Evolutionary conservation across 2,888 invertebrate genomes (phyloP).

Genomic region (Eilema sororculum): DNA sequence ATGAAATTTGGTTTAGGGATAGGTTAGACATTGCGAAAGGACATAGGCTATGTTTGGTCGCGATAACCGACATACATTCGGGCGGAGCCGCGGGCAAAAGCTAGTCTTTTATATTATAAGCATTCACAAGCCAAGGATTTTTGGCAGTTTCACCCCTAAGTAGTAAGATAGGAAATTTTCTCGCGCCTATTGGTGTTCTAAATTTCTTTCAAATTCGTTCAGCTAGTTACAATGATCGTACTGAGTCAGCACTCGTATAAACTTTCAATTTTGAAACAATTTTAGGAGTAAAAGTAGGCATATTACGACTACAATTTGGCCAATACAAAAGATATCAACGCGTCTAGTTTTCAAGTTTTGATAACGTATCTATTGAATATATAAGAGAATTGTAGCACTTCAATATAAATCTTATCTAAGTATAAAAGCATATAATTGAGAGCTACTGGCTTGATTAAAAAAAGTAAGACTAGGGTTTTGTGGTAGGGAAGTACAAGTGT

Average conservation of each 20-base stretch:
- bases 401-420: neutral
- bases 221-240: neutral
- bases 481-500: neutral
- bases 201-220: neutral
- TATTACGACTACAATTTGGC: neutral
- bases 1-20: no score
- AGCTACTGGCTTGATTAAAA: neutral
- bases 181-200: neutral
- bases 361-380: neutral
- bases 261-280: neutral
- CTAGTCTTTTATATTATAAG: neutral
- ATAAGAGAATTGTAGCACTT: neutral
- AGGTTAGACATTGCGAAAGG: no score
- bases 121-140: neutral
- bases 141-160: neutral
- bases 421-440: neutral
- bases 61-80: no score
- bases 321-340: conserved; percentile 69
- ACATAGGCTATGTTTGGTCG: no score
- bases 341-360: conserved; percentile 22
- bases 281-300: neutral
- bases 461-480: neutral
- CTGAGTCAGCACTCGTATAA: neutral
- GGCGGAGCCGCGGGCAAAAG: no score
- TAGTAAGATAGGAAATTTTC: neutral